Conservation (phyloP, 2,797 vertebrate species). For the Mormyrops attenuatus region DNA sequence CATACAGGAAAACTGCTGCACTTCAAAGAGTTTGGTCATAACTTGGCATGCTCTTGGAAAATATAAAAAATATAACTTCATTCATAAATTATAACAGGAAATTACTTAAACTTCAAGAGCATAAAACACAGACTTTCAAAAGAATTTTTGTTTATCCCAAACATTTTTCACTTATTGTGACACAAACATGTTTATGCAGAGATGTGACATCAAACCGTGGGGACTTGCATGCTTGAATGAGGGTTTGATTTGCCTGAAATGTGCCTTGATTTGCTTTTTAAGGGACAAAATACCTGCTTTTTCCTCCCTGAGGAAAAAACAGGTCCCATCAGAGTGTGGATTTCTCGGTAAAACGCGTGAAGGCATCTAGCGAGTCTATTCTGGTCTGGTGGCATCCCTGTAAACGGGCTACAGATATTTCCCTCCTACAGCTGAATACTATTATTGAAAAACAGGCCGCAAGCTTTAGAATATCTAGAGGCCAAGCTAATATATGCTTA, state of each 20-base stretch:
- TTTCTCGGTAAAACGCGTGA: neutral
- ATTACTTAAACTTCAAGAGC: neutral
- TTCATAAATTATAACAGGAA: conserved; percentile 15
- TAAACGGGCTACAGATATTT: neutral
- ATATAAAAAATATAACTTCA: conserved; percentile 13
- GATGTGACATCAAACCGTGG: neutral
- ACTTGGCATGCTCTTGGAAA: conserved; percentile 17
- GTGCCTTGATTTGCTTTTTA: neutral
- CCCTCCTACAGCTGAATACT: neutral
- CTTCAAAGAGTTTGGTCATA: neutral
- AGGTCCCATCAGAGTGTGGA: neutral
- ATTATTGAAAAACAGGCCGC: neutral
- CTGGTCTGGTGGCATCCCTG: neutral
- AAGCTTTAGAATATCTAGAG: neutral
- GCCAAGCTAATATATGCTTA: neutral
- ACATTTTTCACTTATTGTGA: neutral
- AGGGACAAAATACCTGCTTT: neutral
- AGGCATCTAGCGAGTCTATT: neutral
- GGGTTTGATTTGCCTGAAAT: neutral
- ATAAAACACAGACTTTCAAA: neutral
- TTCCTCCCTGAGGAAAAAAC: neutral
- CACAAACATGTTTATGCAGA: neutral
- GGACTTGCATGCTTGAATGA: neutral
- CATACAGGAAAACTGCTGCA: neutral
- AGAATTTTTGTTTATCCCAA: neutral